Base-by-base conservation (phyloP, 1,140 invertebrate genomes). In the Lerema accius region DNA sequence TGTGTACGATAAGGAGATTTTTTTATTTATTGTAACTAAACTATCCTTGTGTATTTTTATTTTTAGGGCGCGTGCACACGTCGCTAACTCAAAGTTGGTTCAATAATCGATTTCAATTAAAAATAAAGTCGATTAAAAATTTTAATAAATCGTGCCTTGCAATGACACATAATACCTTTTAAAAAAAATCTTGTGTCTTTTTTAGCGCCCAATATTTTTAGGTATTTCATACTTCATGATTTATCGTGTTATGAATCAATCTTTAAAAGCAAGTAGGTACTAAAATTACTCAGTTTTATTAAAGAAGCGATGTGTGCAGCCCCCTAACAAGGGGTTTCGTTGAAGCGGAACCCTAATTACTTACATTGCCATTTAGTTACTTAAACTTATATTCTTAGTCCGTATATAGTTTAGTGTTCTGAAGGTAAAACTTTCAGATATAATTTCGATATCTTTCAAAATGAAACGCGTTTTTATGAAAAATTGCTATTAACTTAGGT, bases 341-440 rank as follows among this genome's bases (percentile, higher is more conserved):
- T 58, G 43, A 3, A 49, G 35, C 59, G n/a, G 7, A 42, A 46
- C n/a, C 45, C 45, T 51, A 53, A 65, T 73, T 73, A 74, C 71
- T 37, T 37, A 72, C 72, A 76, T 80, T 80, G 76, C 78, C 80
- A 80, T 80, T 76, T 69, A 76, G 72, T 71, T 75, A 78, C 71
- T 73, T 78, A 75, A 73, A 56, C 55, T 42, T 59, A 50, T 72
- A 71, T 71, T 35, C 11, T 35, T 69, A 43, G 58, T 70, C 59
- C 70, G 73, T 69, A 71, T 65, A 65, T 37, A 66, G 61, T 35
- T 53, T 55, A 61, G 39, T 16, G 37, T 23, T 58, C 64, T 69
- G 72, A 70, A 69, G 74, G 76, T 82, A 26, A 67, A 69, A 82
- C 79, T 65, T 76, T 78, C 74, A 58, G 58, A 61, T 68, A 6